Percentiles rank a stretch among this genome's conserved stretches.
These are phyloP conservation scores for Axea sp. DNA, from an alignment of 2,888 invertebrate species.

Conservation along the genomic window DNA sequence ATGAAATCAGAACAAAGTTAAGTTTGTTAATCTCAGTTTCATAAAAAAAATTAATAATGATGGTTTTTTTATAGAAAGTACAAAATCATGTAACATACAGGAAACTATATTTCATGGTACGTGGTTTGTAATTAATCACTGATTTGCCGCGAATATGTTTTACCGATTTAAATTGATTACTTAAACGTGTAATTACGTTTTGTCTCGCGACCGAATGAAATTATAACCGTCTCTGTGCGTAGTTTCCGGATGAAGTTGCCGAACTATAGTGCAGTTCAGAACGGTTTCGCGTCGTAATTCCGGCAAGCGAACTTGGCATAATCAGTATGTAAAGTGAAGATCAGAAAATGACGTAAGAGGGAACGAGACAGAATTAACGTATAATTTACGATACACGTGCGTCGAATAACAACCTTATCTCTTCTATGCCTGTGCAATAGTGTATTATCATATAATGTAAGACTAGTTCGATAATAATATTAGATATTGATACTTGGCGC, in stretches of 20 bases:
- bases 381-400: constrained; percentile 64
- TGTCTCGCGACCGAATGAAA: constrained; percentile 34
- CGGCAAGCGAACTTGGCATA: constrained; percentile 64
- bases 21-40: too few species aligned
- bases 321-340: constrained; percentile 68
- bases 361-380: constrained; percentile 65
- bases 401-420: constrained; percentile 45
- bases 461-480: constrained; percentile 21
- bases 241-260: constrained; percentile 48
- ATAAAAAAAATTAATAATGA: constrained; percentile 6
- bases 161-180: constrained; percentile 47
- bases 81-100: constrained; percentile 12
- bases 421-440: constrained; percentile 5
- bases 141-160: constrained; percentile 41
- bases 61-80: not conserved
- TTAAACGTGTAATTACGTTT: constrained; percentile 50
- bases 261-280: constrained; percentile 18
- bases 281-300: constrained; percentile 58
- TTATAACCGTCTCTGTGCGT: constrained; percentile 48
- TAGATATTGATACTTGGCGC: constrained; percentile 17
- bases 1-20: too few species aligned
- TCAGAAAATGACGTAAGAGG: constrained; percentile 64
- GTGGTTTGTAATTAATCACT: constrained; percentile 32
- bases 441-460: constrained; percentile 35
- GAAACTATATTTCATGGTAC: constrained; percentile 10